Conservation (phyloP, 2,113 vertebrate species). For the Crotophaga sulcirostris region DNA sequence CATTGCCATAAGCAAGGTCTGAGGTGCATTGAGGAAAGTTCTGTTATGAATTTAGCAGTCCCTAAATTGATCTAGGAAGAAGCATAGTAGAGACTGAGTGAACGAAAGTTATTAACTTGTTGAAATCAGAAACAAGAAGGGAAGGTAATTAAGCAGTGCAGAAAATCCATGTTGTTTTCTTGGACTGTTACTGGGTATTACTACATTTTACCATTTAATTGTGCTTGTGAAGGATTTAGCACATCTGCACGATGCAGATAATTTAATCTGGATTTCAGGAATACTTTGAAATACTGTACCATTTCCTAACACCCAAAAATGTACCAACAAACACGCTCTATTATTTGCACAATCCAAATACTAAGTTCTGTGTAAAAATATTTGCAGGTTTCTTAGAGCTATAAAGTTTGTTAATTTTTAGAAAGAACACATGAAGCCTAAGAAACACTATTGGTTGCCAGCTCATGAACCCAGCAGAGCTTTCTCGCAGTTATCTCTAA, state of each 20-base stretch:
- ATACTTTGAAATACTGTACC: not conserved
- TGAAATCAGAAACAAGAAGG: not conserved
- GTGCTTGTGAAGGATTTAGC: not conserved
- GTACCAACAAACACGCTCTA: not conserved
- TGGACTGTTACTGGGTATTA: not conserved
- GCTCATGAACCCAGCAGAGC: not conserved
- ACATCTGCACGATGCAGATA: not conserved
- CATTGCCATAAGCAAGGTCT: not conserved
- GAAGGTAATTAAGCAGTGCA: not conserved
- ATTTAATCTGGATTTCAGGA: not conserved
- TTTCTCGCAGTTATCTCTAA: not conserved
- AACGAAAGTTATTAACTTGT: not conserved
- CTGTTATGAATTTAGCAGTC: not conserved
- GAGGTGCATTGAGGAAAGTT: not conserved
- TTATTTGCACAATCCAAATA: not conserved
- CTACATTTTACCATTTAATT: not conserved
- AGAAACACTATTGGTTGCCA: not conserved
- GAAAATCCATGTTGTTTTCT: not conserved
- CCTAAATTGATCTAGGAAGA: not conserved
- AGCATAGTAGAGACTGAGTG: not conserved
- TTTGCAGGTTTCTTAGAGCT: not conserved
- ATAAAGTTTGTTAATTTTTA: not conserved
- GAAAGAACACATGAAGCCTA: not conserved
- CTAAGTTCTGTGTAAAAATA: not conserved
- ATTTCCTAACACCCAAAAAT: not conserved